Conservation (phyloP, 2,113 vertebrate genomes). For the Poeciliopsis turrubarensis region DNA sequence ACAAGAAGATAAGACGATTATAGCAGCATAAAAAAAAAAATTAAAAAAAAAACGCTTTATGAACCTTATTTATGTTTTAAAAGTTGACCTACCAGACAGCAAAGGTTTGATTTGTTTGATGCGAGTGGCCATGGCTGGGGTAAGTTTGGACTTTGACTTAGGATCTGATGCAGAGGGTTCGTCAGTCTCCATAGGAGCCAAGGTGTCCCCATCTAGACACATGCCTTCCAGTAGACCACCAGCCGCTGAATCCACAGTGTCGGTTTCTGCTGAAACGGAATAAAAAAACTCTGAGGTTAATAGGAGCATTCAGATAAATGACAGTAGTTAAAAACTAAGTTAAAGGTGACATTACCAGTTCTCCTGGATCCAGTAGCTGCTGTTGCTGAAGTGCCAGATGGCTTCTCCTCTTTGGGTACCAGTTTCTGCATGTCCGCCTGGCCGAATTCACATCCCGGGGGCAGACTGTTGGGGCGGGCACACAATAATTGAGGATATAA, state of each 20-base stretch:
- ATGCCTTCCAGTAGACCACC: constrained; percentile 91
- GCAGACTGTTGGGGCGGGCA: constrained; percentile 78
- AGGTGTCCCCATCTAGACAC: constrained; percentile 88
- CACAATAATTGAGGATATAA: not conserved
- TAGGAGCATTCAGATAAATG: not conserved
- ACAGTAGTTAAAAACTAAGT: not conserved
- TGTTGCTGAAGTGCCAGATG: constrained; percentile 60
- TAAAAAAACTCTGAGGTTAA: not conserved
- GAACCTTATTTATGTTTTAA: not conserved
- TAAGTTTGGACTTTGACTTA: constrained; percentile 92
- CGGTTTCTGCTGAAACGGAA: constrained; percentile 78
- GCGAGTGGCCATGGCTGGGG: constrained; percentile 92
- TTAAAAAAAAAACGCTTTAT: not conserved
- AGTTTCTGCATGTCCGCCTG: constrained; percentile 96
- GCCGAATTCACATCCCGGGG: constrained; percentile 93
- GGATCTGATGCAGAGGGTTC: constrained; percentile 88
- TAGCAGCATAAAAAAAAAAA: not conserved
- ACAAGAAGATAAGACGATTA: not conserved
- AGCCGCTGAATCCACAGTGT: constrained; percentile 85
- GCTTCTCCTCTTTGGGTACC: constrained; percentile 92
- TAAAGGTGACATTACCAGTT: constrained; percentile 80
- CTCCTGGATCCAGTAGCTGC: constrained; percentile 80
- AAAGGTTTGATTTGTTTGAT: constrained; percentile 95
- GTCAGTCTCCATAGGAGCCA: constrained; percentile 94
- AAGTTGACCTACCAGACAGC: constrained; percentile 83